Conservation (phyloP, 2,888 invertebrate genomes). For the Diabrotica balteata region DNA sequence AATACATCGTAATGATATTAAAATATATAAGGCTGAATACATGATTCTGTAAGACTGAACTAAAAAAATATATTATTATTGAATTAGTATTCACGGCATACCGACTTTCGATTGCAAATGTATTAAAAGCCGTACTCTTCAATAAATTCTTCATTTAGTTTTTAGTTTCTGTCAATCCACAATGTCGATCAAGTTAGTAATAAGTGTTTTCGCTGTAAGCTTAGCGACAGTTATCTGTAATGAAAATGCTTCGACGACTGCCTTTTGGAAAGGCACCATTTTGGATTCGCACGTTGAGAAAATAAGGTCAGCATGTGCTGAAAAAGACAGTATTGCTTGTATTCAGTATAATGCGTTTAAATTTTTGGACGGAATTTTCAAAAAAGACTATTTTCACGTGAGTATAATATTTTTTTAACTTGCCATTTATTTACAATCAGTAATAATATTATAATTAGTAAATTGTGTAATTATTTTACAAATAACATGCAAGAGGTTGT, state of each 20-base stretch:
- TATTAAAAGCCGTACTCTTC: constrained; percentile 37
- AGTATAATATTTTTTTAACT: constrained; percentile 11
- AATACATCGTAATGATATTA: neutral
- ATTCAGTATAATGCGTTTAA: constrained; percentile 83
- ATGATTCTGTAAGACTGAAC: too few species aligned
- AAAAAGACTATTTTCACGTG: constrained; percentile 69
- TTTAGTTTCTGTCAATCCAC: constrained; percentile 34
- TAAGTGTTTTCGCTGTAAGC: constrained; percentile 29
- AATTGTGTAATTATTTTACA: too few species aligned
- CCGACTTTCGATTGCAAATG: constrained; percentile 37
- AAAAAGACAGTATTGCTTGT: constrained; percentile 80
- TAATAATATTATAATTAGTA: too few species aligned
- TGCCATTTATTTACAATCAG: too few species aligned
- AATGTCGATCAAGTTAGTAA: constrained; percentile 31
- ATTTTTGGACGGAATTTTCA: constrained; percentile 72
- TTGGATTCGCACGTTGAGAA: constrained; percentile 74
- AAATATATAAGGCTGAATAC: neutral
- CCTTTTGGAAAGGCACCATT: constrained; percentile 74
- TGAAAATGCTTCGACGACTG: constrained; percentile 62
- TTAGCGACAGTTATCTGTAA: neutral
- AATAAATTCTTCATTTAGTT: constrained; percentile 32
- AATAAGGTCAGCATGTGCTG: constrained; percentile 77
- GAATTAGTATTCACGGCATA: constrained; percentile 31
- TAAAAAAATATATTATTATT: neutral
- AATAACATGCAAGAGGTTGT: too few species aligned